Percentiles rank a stretch among this genome's conserved stretches.
phyloP scores from a whole-genome alignment of 1,140 invertebrate species.

The Apis mellifera region Amel_HAv3.1 CM009940.2:1683501-1684000 shows the following conservation, averaged over 20 bases:
- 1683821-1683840: background rate
- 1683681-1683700: background rate
- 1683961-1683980: background rate
- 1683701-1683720: background rate
- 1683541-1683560: slow-evolving; percentile 39
- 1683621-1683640: too few species aligned
- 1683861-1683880: background rate
- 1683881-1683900: background rate
- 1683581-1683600: slow-evolving; percentile 18
- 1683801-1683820: too few species aligned
- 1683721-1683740: background rate
- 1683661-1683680: slow-evolving; percentile 8
- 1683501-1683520: slow-evolving; percentile 34
- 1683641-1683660: background rate
- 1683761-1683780: background rate
- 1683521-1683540: slow-evolving; percentile 14
- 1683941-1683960: slow-evolving; percentile 1
- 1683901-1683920: background rate
- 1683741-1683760: background rate
- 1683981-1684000: background rate
- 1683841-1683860: too few species aligned
- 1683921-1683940: background rate
- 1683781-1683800: too few species aligned
- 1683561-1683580: slow-evolving; percentile 36
- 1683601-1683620: too few species aligned